Percentiles rank a stretch among this genome's conserved stretches.
phyloP scores from a whole-genome alignment of 2,888 invertebrate genomes.

The Cenopis cana region DNA sequence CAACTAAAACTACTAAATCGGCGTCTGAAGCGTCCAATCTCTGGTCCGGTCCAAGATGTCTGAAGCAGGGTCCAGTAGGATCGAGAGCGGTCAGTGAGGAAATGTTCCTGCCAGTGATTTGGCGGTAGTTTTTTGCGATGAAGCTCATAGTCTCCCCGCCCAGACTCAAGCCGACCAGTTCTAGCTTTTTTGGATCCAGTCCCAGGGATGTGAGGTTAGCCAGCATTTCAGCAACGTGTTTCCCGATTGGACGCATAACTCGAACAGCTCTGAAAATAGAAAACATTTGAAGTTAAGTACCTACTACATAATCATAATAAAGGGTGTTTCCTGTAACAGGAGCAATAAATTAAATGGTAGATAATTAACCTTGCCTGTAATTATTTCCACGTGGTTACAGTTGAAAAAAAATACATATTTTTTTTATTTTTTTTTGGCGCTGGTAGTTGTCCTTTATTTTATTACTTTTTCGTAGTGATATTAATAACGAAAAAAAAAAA shows the following conservation, averaged over 20 bases:
- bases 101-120: conserved; percentile 49
- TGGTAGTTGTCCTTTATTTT: too few relatives aligned
- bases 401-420: too few relatives aligned
- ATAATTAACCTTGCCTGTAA: too few relatives aligned
- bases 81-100: conserved; percentile 50
- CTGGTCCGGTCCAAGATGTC: conserved; percentile 47
- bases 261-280: conserved; percentile 58
- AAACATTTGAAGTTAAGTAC: neutral
- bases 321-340: too few relatives aligned
- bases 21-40: conserved; percentile 52
- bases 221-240: conserved; percentile 58
- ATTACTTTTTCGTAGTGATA: too few relatives aligned
- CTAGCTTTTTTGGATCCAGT: conserved; percentile 48
- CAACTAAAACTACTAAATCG: conserved; percentile 49
- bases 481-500: too few relatives aligned
- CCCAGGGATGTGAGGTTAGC: conserved; percentile 47
- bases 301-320: too few relatives aligned
- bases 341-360: too few relatives aligned
- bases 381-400: too few relatives aligned
- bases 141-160: conserved; percentile 53
- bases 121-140: conserved; percentile 51
- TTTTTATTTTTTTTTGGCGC: too few relatives aligned
- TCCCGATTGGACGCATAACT: conserved; percentile 48
- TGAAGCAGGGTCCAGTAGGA: conserved; percentile 53
- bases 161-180: conserved; percentile 50